These are phyloP conservation scores for Stenurella melanura DNA, from an alignment of 2,888 invertebrate species.

Conservation along the genomic window DNA sequence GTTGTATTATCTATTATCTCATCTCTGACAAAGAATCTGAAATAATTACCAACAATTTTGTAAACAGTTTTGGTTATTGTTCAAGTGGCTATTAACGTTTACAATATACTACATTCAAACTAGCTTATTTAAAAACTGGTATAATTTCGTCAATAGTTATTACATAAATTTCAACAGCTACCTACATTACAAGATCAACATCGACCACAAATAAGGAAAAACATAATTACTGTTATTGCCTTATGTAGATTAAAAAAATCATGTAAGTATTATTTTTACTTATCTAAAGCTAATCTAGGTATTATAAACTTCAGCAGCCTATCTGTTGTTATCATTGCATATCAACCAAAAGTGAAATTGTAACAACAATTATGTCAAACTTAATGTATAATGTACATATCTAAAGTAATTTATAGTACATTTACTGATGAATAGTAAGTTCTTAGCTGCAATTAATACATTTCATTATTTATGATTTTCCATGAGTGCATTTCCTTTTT, in stretches of 20 bases:
- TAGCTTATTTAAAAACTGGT: not conserved
- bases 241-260: not conserved
- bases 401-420: too few species aligned
- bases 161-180: conserved; percentile 4
- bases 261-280: not conserved
- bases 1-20: not conserved
- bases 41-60: not conserved
- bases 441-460: too few species aligned
- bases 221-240: not conserved
- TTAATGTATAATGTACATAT: too few species aligned
- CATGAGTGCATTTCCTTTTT: too few species aligned
- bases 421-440: too few species aligned
- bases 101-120: not conserved
- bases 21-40: not conserved
- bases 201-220: conserved; percentile 11
- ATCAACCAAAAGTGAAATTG: too few species aligned
- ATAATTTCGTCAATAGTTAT: conserved; percentile 12
- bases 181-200: conserved; percentile 8
- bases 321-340: too few species aligned
- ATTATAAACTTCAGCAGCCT: too few species aligned
- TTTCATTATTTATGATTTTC: too few species aligned
- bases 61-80: not conserved
- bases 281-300: too few species aligned
- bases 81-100: not conserved
- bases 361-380: too few species aligned